Conservation (phyloP, 2,797 vertebrate species). For the Pseudochaenichthys georgianus region DNA sequence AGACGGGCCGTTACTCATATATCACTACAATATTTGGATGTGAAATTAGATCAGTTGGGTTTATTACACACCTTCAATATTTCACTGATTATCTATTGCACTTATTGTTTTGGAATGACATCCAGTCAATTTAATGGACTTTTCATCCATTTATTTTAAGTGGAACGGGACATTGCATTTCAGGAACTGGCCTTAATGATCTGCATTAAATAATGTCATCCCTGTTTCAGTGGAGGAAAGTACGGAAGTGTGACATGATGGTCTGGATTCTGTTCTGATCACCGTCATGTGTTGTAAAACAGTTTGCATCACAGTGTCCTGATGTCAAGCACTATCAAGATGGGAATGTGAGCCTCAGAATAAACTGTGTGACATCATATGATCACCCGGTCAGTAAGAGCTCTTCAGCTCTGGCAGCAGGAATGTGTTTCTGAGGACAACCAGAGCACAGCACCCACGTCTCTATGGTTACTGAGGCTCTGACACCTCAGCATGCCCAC, state of each 20-base stretch:
- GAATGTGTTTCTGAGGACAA: constrained; percentile 59
- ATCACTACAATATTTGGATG: neutral
- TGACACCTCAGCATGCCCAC: neutral
- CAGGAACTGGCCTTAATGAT: too few species aligned
- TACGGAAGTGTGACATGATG: too few species aligned
- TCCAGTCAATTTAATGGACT: too few species aligned
- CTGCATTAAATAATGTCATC: too few species aligned
- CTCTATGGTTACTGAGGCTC: constrained; percentile 7
- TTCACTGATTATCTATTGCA: constrained; percentile 20
- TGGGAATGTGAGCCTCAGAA: constrained; percentile 5
- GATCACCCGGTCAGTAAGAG: neutral
- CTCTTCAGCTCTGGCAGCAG: constrained; percentile 54
- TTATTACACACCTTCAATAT: neutral
- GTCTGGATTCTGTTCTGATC: too few species aligned
- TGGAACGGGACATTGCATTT: too few species aligned
- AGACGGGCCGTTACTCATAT: too few species aligned
- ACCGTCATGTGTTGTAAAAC: too few species aligned
- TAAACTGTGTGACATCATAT: constrained; percentile 5
- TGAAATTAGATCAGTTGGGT: neutral
- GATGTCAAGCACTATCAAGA: neutral
- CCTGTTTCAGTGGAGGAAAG: too few species aligned
- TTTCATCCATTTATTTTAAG: too few species aligned
- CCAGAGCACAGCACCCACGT: constrained; percentile 31
- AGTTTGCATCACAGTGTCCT: neutral
- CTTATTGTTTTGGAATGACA: constrained; percentile 21